Evolutionary conservation across 2,888 invertebrate species (phyloP).

Genomic region (Ochropleura leucogaster): DNA sequence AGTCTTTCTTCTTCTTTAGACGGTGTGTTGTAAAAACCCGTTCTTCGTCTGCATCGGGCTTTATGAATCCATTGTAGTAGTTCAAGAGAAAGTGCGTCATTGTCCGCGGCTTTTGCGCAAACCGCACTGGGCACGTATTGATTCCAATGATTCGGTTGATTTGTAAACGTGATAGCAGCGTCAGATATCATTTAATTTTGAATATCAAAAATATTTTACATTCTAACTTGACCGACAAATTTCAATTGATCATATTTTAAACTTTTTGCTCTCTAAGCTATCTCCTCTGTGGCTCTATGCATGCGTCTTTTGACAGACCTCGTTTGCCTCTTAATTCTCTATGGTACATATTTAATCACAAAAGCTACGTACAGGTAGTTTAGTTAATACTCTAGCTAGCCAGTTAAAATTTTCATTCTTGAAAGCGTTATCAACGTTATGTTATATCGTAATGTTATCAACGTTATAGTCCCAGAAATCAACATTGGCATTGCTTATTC

Average conservation of each 20-base stretch:
- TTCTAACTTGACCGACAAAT: constrained; percentile 38
- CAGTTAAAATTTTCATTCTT: too few relatives aligned
- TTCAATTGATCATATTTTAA: neutral
- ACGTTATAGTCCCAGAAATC: neutral
- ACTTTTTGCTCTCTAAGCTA: neutral
- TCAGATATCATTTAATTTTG: constrained; percentile 22
- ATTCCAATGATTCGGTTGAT: constrained; percentile 42
- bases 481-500: neutral
- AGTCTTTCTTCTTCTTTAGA: too few relatives aligned
- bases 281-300: too few relatives aligned
- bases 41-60: neutral
- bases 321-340: neutral
- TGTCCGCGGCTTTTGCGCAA: constrained; percentile 37
- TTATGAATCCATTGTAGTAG: neutral
- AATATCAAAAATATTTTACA: constrained; percentile 27
- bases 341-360: too few relatives aligned
- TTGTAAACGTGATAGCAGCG: constrained; percentile 22
- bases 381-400: too few relatives aligned
- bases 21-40: neutral
- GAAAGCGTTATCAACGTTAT: too few relatives aligned
- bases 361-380: too few relatives aligned
- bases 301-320: too few relatives aligned
- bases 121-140: constrained; percentile 25
- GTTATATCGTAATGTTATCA: too few relatives aligned
- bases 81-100: constrained; percentile 39